Conservation (phyloP, 2,797 vertebrate genomes). For the Cynodonichthys magdalenae region DNA sequence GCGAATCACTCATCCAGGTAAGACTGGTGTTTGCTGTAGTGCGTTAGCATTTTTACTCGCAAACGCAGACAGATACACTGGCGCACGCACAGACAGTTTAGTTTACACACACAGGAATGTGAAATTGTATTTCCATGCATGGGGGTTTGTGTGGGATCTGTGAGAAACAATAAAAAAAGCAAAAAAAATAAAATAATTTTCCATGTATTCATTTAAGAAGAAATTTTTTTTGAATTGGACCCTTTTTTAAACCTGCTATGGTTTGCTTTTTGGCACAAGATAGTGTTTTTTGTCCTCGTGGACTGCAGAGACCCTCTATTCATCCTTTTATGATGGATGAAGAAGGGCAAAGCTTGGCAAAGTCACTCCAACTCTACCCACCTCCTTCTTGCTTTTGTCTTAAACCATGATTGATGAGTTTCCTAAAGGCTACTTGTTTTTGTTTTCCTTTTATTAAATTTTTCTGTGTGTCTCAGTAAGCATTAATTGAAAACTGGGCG, state of each 20-base stretch:
- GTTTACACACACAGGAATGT: not conserved
- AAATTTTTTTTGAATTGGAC: conserved; percentile 19
- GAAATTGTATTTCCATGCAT: not conserved
- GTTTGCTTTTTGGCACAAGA: conserved; percentile 50
- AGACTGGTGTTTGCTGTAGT: conserved; percentile 56
- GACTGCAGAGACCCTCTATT: conserved; percentile 67
- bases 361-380: conserved; percentile 64
- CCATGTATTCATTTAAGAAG: conserved; percentile 18
- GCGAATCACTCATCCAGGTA: conserved; percentile 97
- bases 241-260: conserved; percentile 44
- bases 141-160: not conserved
- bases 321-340: conserved; percentile 73
- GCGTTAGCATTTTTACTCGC: conserved; percentile 19
- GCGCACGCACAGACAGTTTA: not conserved
- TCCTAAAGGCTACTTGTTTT: conserved; percentile 74
- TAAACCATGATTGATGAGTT: conserved; percentile 81
- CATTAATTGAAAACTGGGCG: conserved; percentile 66
- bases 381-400: conserved; percentile 72
- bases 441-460: conserved; percentile 46
- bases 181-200: conserved; percentile 1
- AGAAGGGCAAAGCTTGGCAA: conserved; percentile 76
- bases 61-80: not conserved
- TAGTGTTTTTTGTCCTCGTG: conserved; percentile 51
- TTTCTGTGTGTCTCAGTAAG: conserved; percentile 41
- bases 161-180: not conserved